Base-by-base conservation (phyloP, 2,888 invertebrate genomes). In the Taenaris catops region DNA sequence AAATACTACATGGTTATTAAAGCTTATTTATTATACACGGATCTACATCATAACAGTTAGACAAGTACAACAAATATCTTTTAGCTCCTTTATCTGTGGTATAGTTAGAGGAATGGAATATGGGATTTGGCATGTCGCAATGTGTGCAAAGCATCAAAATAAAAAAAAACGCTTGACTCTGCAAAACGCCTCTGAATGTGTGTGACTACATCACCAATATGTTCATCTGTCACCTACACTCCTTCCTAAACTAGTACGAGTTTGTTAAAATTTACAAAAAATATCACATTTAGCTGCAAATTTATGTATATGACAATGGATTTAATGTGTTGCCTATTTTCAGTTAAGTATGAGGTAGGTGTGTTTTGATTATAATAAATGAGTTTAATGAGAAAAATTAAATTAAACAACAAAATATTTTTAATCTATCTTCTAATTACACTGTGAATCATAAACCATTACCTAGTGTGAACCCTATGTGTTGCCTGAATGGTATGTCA, bases 111-210 rank as follows among this genome's bases (percentile, higher is more conserved):
- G 33, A 34, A 35, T 33, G 28, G 3, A 32, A 35, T 21, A 16
- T 41, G 32, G 24, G 28, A 28, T 23, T 12, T n/a, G 46, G 58
- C 59, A 62, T 60, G 58, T 44, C 38, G 58, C 61, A 46, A 45
- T 55, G 49, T 53, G 53, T 61, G 52, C 53, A 49, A 44, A 49
- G 59, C 58, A 54, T 51, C 36, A 31, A 41, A 43, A 44, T 42
- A 38, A 31, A 38, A 32, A 28, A 46, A 32, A 46, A 41, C 37
- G 59, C 59, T 59, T 61, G 47, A 48, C 40, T 51, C 43, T 51
- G 55, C 54, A 49, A 44, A 38, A 43, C 43, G 58, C 59, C 53
- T 54, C 46, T 54, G 55, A 46, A 58, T 62, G 62, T 58, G 51
- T 55, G 54, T 57, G 40, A 52, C 33, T 42, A 48, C 46, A 41